These are phyloP conservation scores for Calyptommatus sinebrachiatus DNA, from an alignment of 2,113 vertebrate species.

Conservation along the genomic window DNA sequence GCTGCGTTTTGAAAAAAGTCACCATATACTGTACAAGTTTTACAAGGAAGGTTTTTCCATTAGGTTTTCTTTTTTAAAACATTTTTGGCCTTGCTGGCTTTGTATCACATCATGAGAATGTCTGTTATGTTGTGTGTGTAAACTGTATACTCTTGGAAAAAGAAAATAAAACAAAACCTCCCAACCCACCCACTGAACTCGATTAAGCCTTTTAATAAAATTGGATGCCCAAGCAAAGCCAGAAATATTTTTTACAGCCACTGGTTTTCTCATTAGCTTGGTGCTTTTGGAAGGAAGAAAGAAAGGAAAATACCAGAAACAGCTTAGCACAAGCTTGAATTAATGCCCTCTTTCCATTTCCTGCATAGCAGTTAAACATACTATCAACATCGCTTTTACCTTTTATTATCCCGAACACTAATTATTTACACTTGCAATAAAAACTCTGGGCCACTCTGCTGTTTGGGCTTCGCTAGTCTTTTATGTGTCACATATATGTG, in stretches of 20 bases:
- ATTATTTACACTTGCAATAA: conserved; percentile 73
- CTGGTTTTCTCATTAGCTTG: conserved; percentile 66
- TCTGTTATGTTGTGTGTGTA: conserved; percentile 69
- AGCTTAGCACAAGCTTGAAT: conserved; percentile 74
- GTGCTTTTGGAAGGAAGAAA: conserved; percentile 57
- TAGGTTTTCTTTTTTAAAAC: conserved; percentile 72
- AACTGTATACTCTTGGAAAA: conserved; percentile 78
- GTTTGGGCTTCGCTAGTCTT: conserved; percentile 64
- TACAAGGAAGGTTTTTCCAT: conserved; percentile 85
- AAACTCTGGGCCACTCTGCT: conserved; percentile 72
- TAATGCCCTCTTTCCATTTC: conserved; percentile 77
- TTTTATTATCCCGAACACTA: conserved; percentile 67
- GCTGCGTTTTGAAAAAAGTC: conserved; percentile 84
- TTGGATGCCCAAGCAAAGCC: conserved; percentile 70
- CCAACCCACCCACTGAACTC: conserved; percentile 41
- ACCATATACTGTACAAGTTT: conserved; percentile 92
- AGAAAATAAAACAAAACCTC: conserved; percentile 41
- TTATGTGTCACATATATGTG: conserved; percentile 46
- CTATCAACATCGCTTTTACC: conserved; percentile 69
- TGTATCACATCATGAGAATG: conserved; percentile 78
- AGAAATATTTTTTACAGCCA: conserved; percentile 69
- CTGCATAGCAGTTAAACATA: conserved; percentile 78
- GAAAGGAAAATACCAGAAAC: conserved; percentile 69
- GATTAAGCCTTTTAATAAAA: conserved; percentile 63
- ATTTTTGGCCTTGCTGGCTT: conserved; percentile 82